Base-by-base conservation (phyloP, 2,797 vertebrate genomes). In the Darevskia nairensis region DNA sequence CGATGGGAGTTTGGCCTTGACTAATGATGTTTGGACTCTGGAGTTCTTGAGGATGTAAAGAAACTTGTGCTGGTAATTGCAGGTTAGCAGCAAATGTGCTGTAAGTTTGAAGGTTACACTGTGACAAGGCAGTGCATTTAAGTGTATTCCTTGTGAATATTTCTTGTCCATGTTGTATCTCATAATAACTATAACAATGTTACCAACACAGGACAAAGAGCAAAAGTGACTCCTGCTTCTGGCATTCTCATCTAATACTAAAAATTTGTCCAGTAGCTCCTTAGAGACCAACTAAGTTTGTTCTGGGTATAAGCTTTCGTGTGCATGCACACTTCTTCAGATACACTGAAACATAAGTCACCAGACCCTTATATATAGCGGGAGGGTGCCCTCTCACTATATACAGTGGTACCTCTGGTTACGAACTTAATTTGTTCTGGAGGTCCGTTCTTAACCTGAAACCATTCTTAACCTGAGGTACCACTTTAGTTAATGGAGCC, bases 1-100 rank as follows among this genome's bases (percentile, higher is more conserved):
- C 71, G 23, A 80, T 29, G 11, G 59, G 41, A 21, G 27, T 0
- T 29, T 0, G 64, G 86, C 74, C 41, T 76, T 72, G 78, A 81
- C 32, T 84, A 71, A 59, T 66, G 32, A 9, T n/a, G 61, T 15
- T 0, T 0, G 15, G 19, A 4, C n/a, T 25, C 0, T 0, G 19
- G 19, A 8, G 29, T 17, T 79, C 0, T 50, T 61, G 78, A 29
- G 17, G 15, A 21, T 61, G 78, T 80, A 55, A 75, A 41, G 32
- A 39, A 55, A 46, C 50, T 0, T 0, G 11, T 69, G 2, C 0
- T n/a, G 6, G 32, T 35, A 41, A 7, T 10, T 80, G 80, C 50
- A 39, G 13, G 10, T 23, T 82, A 10, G 19, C 35, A 66, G 80
- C 23, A 11, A 68, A 41, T 68, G 61, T 39, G 23, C 35, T 11